Base-by-base conservation (phyloP, 2,113 vertebrate genomes). In the Urocynchramus pylzowi region DNA sequence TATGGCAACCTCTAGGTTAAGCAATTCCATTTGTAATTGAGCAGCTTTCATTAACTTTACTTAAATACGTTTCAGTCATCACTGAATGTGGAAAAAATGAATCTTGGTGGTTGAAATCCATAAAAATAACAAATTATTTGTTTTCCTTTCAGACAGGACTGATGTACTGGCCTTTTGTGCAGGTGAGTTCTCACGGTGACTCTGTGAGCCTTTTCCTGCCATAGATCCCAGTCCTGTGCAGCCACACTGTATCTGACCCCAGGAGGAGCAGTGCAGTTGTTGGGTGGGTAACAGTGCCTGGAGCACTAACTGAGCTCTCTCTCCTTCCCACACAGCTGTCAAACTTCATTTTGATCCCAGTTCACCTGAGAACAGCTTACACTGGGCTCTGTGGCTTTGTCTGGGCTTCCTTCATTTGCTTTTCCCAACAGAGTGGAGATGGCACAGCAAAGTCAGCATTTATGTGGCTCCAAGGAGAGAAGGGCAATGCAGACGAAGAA, bases 331-430 rank as follows among this genome's bases (percentile, higher is more conserved):
- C 84, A 13, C 98, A 99, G 99, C 97, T 99, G 12, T 97, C 98
- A 93, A 99, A 99, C 97, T 99, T 99, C 70, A 81, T 98, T 80
- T 94, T 99, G 80, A 97, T 99, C 91, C 99, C 99, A 6, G 75
- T 99, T 53, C 96, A 98, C 95, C 96, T 99, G 98, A 97, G 98
- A 42, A 99, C 99, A 9, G 98, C 98, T 49, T 99, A 99, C 95
- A 98, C 98, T 56, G 99, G 99, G 65, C 98, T 99, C 92, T 99
- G 98, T 89, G 98, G 98, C 50, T 99, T 99, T 97, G 96, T 99
- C 70, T 99, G 99, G 99, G 98, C 99, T 75, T 95, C 98, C 64
- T 99, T 99, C 97, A 96, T 99, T 33, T 99, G 99, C 95, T 99
- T 98, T 96, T 99, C 99, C 1, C 98, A 98, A 31, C 98, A 99